phyloP scores from a whole-genome alignment of 2,888 invertebrate species.

The Cephus pygmeus region DNA sequence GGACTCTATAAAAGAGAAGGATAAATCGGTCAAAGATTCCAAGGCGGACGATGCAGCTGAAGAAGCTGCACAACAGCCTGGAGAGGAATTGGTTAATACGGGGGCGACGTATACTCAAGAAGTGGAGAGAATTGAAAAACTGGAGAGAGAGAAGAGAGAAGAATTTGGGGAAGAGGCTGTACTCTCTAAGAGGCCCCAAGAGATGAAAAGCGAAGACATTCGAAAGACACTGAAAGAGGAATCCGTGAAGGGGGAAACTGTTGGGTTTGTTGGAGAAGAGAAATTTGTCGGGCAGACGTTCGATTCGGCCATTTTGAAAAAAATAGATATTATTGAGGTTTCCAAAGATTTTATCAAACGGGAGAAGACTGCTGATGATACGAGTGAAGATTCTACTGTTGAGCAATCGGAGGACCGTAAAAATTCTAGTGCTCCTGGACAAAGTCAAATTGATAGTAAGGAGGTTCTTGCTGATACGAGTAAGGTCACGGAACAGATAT shows the following conservation, averaged over 20 bases:
- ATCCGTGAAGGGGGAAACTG: not conserved
- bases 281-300: not conserved
- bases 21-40: conserved; percentile 18
- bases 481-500: not conserved
- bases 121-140: not conserved
- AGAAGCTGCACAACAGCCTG: too few species aligned
- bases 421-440: not conserved
- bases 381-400: not conserved
- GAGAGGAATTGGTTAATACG: not conserved
- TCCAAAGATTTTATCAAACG: conserved; percentile 24
- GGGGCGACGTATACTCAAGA: not conserved
- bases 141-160: not conserved
- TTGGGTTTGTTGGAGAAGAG: not conserved
- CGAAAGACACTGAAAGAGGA: not conserved
- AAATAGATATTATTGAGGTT: conserved; percentile 14
- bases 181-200: not conserved
- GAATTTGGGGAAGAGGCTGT: not conserved
- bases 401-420: not conserved
- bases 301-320: conserved; percentile 26
- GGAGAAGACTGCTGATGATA: conserved; percentile 8
- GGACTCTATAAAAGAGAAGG: conserved; percentile 38
- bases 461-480: not conserved
- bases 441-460: not conserved
- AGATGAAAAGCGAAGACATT: not conserved
- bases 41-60: not conserved